Base-by-base conservation (phyloP, 2,113 vertebrate species). In the Phylloscopus trochilus region DNA sequence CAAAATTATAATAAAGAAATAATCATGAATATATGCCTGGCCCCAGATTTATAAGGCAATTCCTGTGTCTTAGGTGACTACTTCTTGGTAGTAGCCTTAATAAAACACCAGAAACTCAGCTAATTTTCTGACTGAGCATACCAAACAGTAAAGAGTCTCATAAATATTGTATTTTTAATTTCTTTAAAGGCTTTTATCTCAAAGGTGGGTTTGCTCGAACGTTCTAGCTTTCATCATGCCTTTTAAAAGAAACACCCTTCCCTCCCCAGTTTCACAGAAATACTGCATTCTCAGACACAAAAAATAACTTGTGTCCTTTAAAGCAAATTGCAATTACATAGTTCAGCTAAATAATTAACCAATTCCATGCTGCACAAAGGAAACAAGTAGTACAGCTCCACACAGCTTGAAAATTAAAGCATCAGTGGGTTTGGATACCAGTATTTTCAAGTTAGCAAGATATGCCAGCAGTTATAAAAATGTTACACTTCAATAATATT, bases 301-400 rank as follows among this genome's bases (percentile, higher is more conserved):
- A 76, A 63, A 83, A 53, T 47, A 47, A 86, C 19, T 44, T 31
- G 35, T 28, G 52, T 70, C 69, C 80, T 89, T 83, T 90, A 80
- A 95, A 93, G 75, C 56, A 86, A 77, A 92, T 44, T 62, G 46
- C 43, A 80, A 91, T 89, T 87, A 84, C 69, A 94, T 15, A 92
- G 86, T 93, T 90, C 62, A 68, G 80, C 83, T 89, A 78, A 95
- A 92, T 92, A 96, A 95, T 95, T 94, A 87, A 93, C 58, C 66
- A 58, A 47, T 84, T 94, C 75, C 75, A 76, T 55, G 53, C 46
- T 88, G 83, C 87, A 95, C 83, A 87, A 92, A 93, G 74, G 69
- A 79, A 93, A 67, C 35, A 53, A 88, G 74, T 41, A 76, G 31
- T 6, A 87, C 33, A 79, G 89, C 70, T 70, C 53, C 86, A 58